Percentiles rank a stretch among this genome's conserved stretches.
Evolutionary conservation across 2,113 vertebrate genomes (phyloP).

Genomic region (Leiothrix lutea): DNA sequence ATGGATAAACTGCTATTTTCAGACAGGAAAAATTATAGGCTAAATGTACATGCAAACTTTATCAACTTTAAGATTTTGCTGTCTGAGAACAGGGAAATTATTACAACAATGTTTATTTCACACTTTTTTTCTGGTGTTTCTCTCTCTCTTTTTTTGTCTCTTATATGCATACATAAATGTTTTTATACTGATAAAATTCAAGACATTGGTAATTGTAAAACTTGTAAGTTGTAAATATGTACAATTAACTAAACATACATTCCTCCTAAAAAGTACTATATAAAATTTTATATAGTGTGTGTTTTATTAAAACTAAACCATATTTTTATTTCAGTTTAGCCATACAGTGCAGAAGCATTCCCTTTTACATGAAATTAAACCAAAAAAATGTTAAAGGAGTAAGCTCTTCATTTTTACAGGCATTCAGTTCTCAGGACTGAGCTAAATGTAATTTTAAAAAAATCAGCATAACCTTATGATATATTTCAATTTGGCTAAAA

Average conservation of each 20-base stretch:
- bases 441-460: neutral
- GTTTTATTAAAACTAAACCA: neutral
- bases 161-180: neutral
- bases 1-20: neutral
- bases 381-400: neutral
- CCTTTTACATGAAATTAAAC: neutral
- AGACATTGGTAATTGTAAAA: neutral
- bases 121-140: neutral
- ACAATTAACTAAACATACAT: neutral
- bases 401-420: neutral
- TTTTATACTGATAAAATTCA: neutral
- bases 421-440: neutral
- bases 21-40: neutral
- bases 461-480: fast-evolving
- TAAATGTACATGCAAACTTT: neutral
- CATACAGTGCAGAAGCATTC: neutral
- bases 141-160: neutral
- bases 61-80: neutral
- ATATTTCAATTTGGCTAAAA: neutral
- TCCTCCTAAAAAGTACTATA: neutral
- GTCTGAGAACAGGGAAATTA: neutral
- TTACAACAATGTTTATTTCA: neutral
- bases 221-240: neutral
- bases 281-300: neutral
- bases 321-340: neutral